A percentile compares a stretch with the other conserved stretches of the same genome.
phyloP scores from a whole-genome alignment of 2,888 invertebrate genomes.

The Gymnosoma rotundatum region DNA sequence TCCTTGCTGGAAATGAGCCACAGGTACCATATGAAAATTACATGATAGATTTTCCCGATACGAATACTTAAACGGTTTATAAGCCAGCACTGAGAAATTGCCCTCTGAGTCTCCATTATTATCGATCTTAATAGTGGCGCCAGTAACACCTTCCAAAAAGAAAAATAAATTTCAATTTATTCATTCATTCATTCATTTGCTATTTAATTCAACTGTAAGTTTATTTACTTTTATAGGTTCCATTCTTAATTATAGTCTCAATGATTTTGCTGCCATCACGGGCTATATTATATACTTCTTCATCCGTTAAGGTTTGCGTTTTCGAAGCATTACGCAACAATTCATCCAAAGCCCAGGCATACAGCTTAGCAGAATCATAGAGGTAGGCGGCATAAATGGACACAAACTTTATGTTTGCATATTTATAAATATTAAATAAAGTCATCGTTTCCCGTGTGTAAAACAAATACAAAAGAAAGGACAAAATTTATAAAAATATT shows the following conservation, averaged over 20 bases:
- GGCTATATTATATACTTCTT: conserved; percentile 87
- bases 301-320: conserved; percentile 84
- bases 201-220: background rate
- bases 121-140: conserved; percentile 95
- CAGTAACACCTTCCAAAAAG: conserved; percentile 91
- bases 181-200: background rate
- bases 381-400: conserved; percentile 96
- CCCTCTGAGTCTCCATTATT: conserved; percentile 97
- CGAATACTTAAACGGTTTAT: conserved; percentile 84
- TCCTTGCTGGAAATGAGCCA: conserved; percentile 91
- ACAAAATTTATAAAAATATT: conserved; percentile 19
- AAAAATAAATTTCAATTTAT: background rate
- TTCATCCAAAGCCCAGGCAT: conserved; percentile 92
- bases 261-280: conserved; percentile 94
- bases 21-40: conserved; percentile 90
- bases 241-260: conserved; percentile 91
- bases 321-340: conserved; percentile 84
- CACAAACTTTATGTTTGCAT: conserved; percentile 86
- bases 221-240: conserved; percentile 91
- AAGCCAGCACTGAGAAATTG: conserved; percentile 96
- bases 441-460: background rate
- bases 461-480: conserved; percentile 12
- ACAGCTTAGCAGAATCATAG: conserved; percentile 96
- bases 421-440: background rate
- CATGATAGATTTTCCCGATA: conserved; percentile 86